phyloP scores from a whole-genome alignment of 2,888 invertebrate species.

The Lithophane semibrunnea region DNA sequence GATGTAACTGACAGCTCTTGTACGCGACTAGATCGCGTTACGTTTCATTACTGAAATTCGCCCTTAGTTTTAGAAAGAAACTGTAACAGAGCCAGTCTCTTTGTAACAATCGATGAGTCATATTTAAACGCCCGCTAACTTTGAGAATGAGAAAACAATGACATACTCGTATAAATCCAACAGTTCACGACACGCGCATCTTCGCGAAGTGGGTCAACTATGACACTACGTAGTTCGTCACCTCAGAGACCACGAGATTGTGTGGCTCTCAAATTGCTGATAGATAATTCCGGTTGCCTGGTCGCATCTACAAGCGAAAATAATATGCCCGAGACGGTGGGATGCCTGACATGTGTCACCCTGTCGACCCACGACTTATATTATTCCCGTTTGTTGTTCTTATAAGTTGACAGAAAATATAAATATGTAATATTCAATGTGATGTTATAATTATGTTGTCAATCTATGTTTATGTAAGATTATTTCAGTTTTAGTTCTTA shows the following conservation, averaged over 20 bases:
- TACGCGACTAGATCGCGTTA: neutral
- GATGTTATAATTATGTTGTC: neutral
- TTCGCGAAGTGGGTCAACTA: constrained; percentile 27
- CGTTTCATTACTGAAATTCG: neutral
- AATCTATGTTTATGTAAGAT: neutral
- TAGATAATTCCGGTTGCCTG: constrained; percentile 29
- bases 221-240: constrained; percentile 1
- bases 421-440: neutral
- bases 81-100: too few relatives aligned
- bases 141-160: neutral
- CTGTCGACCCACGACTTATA: constrained; percentile 1
- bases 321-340: constrained; percentile 32
- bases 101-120: too few relatives aligned
- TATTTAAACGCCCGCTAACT: neutral
- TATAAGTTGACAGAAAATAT: neutral
- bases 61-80: too few relatives aligned
- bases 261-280: constrained; percentile 10
- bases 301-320: constrained; percentile 24
- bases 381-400: constrained; percentile 18
- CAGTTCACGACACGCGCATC: neutral
- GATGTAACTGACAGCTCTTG: neutral
- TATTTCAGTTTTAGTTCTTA: neutral
- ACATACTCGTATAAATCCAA: constrained; percentile 2
- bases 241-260: constrained; percentile 27
- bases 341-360: constrained; percentile 43